Conservation (phyloP, 2,797 vertebrate species). For the Onychomys leucogaster region DNA sequence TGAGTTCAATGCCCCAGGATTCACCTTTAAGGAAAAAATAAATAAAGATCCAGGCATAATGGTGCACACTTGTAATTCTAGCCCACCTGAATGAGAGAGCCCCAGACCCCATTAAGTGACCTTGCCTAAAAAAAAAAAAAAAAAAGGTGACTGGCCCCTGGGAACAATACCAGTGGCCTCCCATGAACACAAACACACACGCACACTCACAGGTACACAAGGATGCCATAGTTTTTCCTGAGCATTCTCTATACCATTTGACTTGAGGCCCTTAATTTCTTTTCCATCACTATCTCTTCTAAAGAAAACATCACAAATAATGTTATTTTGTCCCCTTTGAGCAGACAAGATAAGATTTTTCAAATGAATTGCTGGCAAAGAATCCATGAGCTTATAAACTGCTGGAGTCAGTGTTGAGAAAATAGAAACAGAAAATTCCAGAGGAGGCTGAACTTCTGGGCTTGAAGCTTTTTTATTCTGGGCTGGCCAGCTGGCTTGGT, state of each 20-base stretch:
- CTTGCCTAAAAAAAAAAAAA: not conserved
- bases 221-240: not conserved
- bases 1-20: not conserved
- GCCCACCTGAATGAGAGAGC: not conserved
- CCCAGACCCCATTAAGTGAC: not conserved
- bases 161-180: not conserved
- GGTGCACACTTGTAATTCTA: not conserved
- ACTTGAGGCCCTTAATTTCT: slow-evolving; percentile 27
- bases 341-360: slow-evolving; percentile 50
- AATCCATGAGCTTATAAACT: slow-evolving; percentile 64
- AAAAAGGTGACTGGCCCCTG: not conserved
- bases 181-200: not conserved
- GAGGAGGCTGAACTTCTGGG: not conserved
- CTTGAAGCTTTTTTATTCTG: not conserved
- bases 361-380: slow-evolving; percentile 65
- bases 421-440: slow-evolving; percentile 36
- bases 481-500: not conserved
- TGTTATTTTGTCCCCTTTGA: not conserved
- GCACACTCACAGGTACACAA: too few relatives aligned
- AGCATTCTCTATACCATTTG: not conserved
- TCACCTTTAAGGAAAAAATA: not conserved
- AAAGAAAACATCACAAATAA: slow-evolving; percentile 55
- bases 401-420: slow-evolving; percentile 42
- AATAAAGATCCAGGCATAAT: not conserved
- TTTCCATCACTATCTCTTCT: slow-evolving; percentile 31